These are phyloP conservation scores for Idris sp. DNA, from an alignment of 1,140 invertebrate genomes.

Conservation along the genomic window DNA sequence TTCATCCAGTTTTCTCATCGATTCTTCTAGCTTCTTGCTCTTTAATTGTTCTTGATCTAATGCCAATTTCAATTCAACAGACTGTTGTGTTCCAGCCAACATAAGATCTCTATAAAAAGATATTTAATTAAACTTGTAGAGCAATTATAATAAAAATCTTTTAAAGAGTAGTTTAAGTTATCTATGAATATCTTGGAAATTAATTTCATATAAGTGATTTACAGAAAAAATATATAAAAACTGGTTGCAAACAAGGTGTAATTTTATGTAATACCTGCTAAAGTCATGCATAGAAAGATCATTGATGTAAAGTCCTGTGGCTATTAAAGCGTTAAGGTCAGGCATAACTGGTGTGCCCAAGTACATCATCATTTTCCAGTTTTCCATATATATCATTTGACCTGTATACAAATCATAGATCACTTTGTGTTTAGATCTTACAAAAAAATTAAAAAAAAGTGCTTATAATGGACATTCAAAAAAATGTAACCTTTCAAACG, in stretches of 20 bases:
- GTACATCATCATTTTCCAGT: conserved; percentile 98
- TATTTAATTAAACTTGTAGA: no score
- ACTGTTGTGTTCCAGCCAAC: no score
- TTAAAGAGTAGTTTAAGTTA: no score
- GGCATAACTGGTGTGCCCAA: conserved; percentile 97
- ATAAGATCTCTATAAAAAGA: no score
- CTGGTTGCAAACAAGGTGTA: no score
- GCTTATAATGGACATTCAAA: no score
- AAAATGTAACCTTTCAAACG: conserved; percentile 84
- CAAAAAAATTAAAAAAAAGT: no score
- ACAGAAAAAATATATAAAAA: no score
- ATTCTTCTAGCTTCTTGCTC: conserved; percentile 96
- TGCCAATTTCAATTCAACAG: conserved; percentile 96
- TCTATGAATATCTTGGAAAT: no score
- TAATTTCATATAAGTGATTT: no score
- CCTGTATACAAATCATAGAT: conserved; percentile 80
- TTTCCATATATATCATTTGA: conserved; percentile 99
- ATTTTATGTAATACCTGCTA: conserved; percentile 83
- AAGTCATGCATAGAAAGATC: conserved; percentile 99
- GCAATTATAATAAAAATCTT: no score
- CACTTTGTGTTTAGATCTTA: no score
- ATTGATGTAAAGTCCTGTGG: conserved; percentile 95
- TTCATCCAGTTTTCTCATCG: conserved; percentile 95
- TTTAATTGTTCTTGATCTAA: conserved; percentile 98
- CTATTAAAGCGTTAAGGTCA: conserved; percentile 92